phyloP scores from a whole-genome alignment of 2,797 vertebrate genomes.

The Thripadectes ignobilis region DNA sequence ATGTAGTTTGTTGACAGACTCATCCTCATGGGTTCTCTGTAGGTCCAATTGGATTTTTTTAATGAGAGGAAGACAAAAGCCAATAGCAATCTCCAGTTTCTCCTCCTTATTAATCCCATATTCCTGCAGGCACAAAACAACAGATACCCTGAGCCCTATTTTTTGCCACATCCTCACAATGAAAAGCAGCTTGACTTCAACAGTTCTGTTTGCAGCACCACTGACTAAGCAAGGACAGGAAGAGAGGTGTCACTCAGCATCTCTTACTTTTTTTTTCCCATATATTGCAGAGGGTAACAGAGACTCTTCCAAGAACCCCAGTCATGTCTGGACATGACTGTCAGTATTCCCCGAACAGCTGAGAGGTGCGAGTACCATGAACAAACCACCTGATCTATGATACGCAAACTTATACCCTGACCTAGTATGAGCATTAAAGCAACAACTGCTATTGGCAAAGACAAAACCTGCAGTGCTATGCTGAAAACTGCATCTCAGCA shows the following conservation, averaged over 20 bases:
- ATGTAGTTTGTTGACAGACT: constrained; percentile 98
- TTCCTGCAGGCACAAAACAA: constrained; percentile 80
- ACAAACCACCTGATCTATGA: background rate
- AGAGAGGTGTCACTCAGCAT: background rate
- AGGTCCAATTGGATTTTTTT: constrained; percentile 95
- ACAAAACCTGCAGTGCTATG: background rate
- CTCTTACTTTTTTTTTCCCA: background rate
- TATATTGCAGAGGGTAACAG: background rate
- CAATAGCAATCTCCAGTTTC: constrained; percentile 95
- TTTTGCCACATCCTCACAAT: background rate
- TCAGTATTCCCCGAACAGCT: background rate
- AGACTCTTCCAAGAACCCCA: background rate
- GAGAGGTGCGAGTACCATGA: background rate
- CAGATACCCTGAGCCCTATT: background rate
- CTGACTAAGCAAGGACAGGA: background rate
- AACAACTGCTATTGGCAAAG: background rate
- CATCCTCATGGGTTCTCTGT: constrained; percentile 97
- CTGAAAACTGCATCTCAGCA: background rate
- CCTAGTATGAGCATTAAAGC: background rate
- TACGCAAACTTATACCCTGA: background rate
- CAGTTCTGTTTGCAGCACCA: background rate
- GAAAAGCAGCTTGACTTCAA: background rate
- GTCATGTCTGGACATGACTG: background rate
- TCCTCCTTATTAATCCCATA: constrained; percentile 94
- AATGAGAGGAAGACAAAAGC: constrained; percentile 95